Evolutionary conservation across 2,113 vertebrate genomes (phyloP).

Genomic region (Puntigrus tetrazona): DNA sequence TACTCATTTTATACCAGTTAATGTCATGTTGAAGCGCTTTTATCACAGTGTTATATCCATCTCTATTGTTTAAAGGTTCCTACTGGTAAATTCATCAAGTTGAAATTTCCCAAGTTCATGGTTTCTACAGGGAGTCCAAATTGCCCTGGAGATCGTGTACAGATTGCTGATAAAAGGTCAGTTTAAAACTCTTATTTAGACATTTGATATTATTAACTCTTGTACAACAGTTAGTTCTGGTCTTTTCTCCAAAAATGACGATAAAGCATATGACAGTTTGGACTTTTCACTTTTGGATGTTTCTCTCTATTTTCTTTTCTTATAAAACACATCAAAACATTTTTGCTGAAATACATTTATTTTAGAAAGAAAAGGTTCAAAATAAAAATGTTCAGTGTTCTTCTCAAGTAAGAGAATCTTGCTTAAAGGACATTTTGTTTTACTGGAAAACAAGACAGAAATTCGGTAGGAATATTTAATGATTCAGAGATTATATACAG

Average conservation of each 20-base stretch:
- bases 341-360: background rate
- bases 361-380: background rate
- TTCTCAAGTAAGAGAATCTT: too few species aligned
- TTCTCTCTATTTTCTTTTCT: background rate
- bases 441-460: background rate
- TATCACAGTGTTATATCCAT: background rate
- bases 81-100: slow-evolving; percentile 74
- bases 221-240: background rate
- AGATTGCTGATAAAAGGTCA: slow-evolving; percentile 81
- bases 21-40: background rate
- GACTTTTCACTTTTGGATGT: background rate
- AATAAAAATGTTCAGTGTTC: background rate
- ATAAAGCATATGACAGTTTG: background rate
- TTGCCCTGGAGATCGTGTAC: slow-evolving; percentile 87
- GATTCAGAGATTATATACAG: too few species aligned
- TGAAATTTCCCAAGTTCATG: slow-evolving; percentile 84
- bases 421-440: background rate
- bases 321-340: background rate
- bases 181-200: slow-evolving; percentile 40
- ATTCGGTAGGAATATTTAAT: background rate
- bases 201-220: background rate
- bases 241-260: background rate
- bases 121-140: slow-evolving; percentile 68
- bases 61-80: slow-evolving; percentile 77
- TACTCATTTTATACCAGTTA: background rate